These are phyloP conservation scores for Sebastes oblongus DNA, from an alignment of 2,797 vertebrate genomes.

Conservation along the genomic window DNA sequence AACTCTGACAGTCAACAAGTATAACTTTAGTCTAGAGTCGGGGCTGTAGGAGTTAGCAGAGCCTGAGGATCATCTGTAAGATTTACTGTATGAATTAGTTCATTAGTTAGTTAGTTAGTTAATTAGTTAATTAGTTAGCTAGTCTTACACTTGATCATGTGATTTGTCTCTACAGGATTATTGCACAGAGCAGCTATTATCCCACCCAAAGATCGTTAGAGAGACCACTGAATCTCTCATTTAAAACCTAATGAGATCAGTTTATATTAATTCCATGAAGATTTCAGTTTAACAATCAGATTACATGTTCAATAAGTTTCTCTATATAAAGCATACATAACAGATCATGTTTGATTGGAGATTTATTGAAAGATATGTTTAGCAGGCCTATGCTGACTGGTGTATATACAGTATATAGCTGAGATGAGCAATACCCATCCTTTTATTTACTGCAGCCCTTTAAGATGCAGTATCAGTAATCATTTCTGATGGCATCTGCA, in stretches of 20 bases:
- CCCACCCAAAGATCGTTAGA: neutral
- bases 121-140: neutral
- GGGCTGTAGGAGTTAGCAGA: neutral
- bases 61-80: neutral
- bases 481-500: slow-evolving; percentile 21
- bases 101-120: neutral
- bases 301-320: neutral
- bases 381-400: neutral
- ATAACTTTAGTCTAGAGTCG: neutral
- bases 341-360: neutral
- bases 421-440: neutral
- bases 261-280: neutral
- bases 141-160: neutral
- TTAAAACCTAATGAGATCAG: neutral
- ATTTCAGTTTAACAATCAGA: neutral
- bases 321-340: neutral
- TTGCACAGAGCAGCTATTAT: neutral
- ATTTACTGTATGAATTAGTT: neutral
- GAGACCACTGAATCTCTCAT: neutral
- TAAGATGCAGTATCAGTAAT: slow-evolving; percentile 1
- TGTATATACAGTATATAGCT: neutral
- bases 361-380: neutral
- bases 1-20: too few species aligned
- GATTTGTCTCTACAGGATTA: neutral
- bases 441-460: neutral